Conservation (phyloP, 2,888 invertebrate genomes). For the Tricholauxania praeusta region DNA sequence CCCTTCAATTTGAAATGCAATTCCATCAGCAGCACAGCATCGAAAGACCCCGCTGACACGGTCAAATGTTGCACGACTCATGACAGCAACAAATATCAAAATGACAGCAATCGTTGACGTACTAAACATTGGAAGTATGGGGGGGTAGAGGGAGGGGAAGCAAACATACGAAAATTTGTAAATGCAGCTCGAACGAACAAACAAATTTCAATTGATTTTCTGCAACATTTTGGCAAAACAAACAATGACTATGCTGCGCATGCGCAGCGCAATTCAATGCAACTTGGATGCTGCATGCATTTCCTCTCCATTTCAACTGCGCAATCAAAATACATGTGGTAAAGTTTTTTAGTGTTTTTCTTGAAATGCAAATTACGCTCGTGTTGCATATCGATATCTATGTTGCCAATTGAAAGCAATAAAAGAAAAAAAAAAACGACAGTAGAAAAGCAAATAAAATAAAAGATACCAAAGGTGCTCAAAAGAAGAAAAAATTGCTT, state of each 20-base stretch:
- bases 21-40: too few species aligned
- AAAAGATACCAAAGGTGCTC: background rate
- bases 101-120: background rate
- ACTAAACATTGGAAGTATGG: too few species aligned
- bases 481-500: background rate
- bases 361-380: slow-evolving; percentile 21
- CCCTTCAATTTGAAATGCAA: too few species aligned
- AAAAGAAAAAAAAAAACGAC: background rate
- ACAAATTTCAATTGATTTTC: slow-evolving; percentile 10
- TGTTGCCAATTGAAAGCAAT: background rate
- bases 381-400: background rate
- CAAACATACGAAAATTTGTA: slow-evolving; percentile 14
- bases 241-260: too few species aligned
- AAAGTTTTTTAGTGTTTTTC: too few species aligned
- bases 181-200: slow-evolving; percentile 4
- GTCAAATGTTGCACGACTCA: slow-evolving; percentile 24
- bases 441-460: background rate
- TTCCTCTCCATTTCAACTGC: too few species aligned
- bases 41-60: slow-evolving; percentile 5
- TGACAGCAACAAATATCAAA: background rate
- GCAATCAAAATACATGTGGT: too few species aligned
- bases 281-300: too few species aligned
- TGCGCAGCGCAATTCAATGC: too few species aligned
- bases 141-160: too few species aligned
- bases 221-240: too few species aligned